These are phyloP conservation scores for Leucoraja erinaceus DNA, from an alignment of 2,113 vertebrate genomes.

Conservation along the genomic window DNA sequence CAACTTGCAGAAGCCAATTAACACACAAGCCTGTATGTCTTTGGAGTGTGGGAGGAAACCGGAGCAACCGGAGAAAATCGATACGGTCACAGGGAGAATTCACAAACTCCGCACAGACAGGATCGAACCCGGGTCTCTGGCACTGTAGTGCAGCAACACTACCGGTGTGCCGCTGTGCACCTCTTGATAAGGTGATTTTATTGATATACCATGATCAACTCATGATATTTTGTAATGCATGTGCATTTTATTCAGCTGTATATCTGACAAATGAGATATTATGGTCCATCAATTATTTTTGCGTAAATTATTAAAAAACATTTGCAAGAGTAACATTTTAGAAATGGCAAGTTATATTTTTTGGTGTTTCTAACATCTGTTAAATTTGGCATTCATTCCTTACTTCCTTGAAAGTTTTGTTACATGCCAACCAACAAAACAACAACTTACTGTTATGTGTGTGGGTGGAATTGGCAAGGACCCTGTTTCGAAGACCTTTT, in stretches of 20 bases:
- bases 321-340: constrained; percentile 3
- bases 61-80: no score
- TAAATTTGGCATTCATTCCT: constrained; percentile 51
- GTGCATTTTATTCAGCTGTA: background rate
- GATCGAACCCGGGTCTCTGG: no score
- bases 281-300: constrained; percentile 5
- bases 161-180: background rate
- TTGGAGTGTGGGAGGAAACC: no score
- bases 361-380: constrained; percentile 60
- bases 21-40: no score
- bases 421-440: constrained; percentile 40
- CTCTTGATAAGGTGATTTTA: background rate
- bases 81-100: no score
- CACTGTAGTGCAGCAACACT: no score
- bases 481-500: constrained; percentile 38
- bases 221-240: no score
- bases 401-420: constrained; percentile 46
- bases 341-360: background rate
- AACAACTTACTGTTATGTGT: constrained; percentile 47
- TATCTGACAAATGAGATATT: background rate
- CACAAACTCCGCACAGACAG: no score
- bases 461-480: constrained; percentile 47
- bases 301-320: background rate
- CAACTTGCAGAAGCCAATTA: no score
- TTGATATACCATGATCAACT: no score